Percentiles rank a stretch among this genome's conserved stretches.
phyloP scores from a whole-genome alignment of 1,140 invertebrate genomes.

The Procambarus virginalis region DNA sequence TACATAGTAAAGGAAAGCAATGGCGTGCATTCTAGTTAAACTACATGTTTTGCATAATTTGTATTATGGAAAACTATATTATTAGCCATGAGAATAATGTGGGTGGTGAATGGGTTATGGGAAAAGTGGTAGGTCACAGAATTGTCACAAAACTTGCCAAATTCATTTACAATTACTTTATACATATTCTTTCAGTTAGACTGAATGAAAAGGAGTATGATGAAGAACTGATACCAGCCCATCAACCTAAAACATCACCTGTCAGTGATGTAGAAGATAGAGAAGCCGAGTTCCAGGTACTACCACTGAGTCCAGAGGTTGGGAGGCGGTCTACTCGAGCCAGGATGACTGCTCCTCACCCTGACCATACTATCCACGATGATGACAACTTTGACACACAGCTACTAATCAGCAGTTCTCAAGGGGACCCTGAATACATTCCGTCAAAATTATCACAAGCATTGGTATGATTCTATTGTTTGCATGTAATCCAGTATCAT shows the following conservation, averaged over 20 bases:
- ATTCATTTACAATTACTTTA: too few relatives aligned
- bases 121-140: too few relatives aligned
- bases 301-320: neutral
- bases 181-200: neutral
- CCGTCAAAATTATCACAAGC: neutral
- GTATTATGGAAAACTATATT: too few relatives aligned
- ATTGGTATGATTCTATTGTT: neutral
- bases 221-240: neutral
- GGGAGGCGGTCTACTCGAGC: neutral
- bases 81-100: too few relatives aligned
- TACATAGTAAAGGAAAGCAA: too few relatives aligned
- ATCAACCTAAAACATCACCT: neutral
- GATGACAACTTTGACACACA: neutral
- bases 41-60: too few relatives aligned
- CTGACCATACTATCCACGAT: neutral
- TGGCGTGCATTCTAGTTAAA: too few relatives aligned
- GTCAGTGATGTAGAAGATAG: neutral
- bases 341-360: neutral
- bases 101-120: too few relatives aligned
- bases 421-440: neutral
- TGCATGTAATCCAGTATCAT: neutral
- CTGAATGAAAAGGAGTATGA: neutral
- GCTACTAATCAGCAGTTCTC: neutral
- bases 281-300: neutral
- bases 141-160: too few relatives aligned